Evolutionary conservation across 2,113 vertebrate genomes (phyloP).

Genomic region (Pelobates fuscus): DNA sequence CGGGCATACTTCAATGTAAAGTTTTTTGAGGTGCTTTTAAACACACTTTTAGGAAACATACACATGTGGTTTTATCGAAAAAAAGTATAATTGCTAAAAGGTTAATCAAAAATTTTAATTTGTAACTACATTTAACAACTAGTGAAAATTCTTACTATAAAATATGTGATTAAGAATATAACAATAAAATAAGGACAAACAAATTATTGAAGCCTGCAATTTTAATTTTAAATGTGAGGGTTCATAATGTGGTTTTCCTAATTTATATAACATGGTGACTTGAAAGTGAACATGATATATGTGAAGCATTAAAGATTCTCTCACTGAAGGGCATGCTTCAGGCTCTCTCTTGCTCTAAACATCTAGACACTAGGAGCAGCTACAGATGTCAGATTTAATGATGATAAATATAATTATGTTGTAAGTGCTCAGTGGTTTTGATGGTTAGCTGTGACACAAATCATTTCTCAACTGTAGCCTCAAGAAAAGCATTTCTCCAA

Average conservation of each 20-base stretch:
- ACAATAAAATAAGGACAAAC: neutral
- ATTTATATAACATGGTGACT: constrained; percentile 6
- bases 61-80: too few species aligned
- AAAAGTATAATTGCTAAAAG: too few species aligned
- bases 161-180: neutral
- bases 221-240: neutral
- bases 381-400: constrained; percentile 31
- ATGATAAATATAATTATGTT: constrained; percentile 27
- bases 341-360: neutral
- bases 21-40: too few species aligned
- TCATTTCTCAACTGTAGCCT: constrained; percentile 16
- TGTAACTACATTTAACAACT: neutral
- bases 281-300: constrained; percentile 6
- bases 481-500: constrained; percentile 7
- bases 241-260: neutral
- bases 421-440: constrained; percentile 24
- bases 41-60: too few species aligned
- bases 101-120: too few species aligned
- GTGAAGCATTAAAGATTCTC: neutral
- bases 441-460: constrained; percentile 21
- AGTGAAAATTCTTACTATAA: neutral
- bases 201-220: neutral
- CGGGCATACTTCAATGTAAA: too few species aligned
- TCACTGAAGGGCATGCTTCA: neutral
- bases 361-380: constrained; percentile 12